These are phyloP conservation scores for Trileptium ribeirensis DNA, from an alignment of 2,888 invertebrate genomes.

Conservation along the genomic window DNA sequence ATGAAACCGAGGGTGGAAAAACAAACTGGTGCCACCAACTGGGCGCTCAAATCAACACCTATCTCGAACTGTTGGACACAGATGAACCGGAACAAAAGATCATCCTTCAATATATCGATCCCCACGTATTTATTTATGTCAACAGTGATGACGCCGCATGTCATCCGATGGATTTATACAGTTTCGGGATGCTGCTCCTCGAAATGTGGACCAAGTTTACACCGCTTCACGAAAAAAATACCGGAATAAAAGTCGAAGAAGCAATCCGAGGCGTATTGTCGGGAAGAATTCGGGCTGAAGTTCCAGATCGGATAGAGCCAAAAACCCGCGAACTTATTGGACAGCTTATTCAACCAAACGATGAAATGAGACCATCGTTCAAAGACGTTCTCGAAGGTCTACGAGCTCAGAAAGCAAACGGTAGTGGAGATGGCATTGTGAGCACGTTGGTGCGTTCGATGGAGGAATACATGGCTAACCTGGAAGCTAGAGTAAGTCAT, in stretches of 20 bases:
- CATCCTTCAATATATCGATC: constrained; percentile 3
- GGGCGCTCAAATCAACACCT: not conserved
- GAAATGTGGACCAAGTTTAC: constrained; percentile 1
- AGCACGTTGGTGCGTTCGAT: not conserved
- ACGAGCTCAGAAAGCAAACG: not conserved
- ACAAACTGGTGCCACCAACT: not conserved
- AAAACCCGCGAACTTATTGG: not conserved
- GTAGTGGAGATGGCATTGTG: not conserved
- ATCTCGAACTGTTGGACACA: not conserved
- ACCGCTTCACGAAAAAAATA: not conserved
- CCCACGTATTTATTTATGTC: not conserved
- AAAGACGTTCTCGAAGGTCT: not conserved
- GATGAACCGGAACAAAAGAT: not conserved
- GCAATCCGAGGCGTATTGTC: not conserved
- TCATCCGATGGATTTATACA: not conserved
- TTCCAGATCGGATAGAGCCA: not conserved
- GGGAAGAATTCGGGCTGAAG: not conserved
- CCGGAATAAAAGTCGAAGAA: not conserved
- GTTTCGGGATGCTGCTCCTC: not conserved
- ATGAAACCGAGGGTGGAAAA: not conserved
- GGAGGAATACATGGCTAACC: constrained; percentile 11
- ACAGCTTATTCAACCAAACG: not conserved
- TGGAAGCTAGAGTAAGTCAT: constrained; percentile 11
- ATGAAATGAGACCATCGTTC: not conserved
- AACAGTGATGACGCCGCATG: not conserved